Evolutionary conservation across 2,888 invertebrate species (phyloP).

Genomic region (Cheilosia vernalis): DNA sequence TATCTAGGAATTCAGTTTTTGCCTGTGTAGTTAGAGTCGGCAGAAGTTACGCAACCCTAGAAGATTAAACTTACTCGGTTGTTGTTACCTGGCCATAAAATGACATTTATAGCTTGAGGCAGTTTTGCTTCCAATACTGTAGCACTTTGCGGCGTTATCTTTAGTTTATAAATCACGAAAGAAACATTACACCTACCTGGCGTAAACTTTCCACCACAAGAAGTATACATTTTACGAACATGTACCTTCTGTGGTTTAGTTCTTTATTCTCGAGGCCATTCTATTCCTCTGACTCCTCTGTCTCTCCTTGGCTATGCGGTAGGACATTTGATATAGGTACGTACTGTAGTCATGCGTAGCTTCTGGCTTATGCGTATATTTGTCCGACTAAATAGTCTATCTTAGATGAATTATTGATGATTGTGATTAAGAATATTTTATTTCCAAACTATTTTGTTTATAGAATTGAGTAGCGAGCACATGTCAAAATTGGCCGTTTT

Average conservation of each 20-base stretch:
- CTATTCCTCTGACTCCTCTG: neutral
- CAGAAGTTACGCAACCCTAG: constrained; percentile 36
- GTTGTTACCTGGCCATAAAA: constrained; percentile 43
- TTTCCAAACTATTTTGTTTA: too few species aligned
- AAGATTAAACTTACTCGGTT: constrained; percentile 41
- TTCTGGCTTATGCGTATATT: neutral
- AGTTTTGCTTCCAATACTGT: constrained; percentile 17
- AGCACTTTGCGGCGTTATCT: neutral
- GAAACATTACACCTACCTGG: neutral
- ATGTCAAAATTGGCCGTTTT: too few species aligned
- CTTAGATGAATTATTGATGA: neutral
- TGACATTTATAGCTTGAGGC: constrained; percentile 17
- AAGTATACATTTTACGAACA: neutral
- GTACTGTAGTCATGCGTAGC: neutral
- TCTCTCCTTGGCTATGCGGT: neutral
- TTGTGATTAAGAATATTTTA: too few species aligned
- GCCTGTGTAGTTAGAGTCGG: neutral
- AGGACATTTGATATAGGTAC: constrained; percentile 5
- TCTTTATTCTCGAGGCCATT: neutral
- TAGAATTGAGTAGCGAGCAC: too few species aligned
- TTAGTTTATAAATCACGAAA: constrained; percentile 5
- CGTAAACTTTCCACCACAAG: constrained; percentile 5
- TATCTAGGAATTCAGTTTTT: constrained; percentile 48
- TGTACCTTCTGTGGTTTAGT: constrained; percentile 2
- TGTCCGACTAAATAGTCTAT: constrained; percentile 6